phyloP scores from a whole-genome alignment of 2,888 invertebrate genomes.

The Cenopis cana region DNA sequence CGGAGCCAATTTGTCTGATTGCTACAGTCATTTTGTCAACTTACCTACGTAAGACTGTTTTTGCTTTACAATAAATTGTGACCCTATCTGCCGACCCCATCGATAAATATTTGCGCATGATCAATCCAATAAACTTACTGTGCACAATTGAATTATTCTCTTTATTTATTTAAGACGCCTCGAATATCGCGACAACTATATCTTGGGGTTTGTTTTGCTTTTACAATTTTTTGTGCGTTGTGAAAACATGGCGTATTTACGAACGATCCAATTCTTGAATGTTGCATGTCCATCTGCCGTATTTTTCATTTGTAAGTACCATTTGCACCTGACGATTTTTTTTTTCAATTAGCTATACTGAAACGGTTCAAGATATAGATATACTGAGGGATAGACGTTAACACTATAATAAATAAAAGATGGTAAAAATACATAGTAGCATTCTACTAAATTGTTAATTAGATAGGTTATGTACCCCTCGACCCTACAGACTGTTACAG shows the following conservation, averaged over 20 bases:
- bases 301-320: neutral
- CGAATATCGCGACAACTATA: constrained; percentile 41
- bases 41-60: constrained; percentile 73
- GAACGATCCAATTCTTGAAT: constrained; percentile 5
- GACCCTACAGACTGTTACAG: constrained; percentile 73
- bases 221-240: constrained; percentile 4
- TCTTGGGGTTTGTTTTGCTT: constrained; percentile 31
- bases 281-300: neutral
- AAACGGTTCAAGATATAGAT: neutral
- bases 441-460: constrained; percentile 68
- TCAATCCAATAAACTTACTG: constrained; percentile 78
- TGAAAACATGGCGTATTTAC: neutral
- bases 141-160: constrained; percentile 65
- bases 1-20: constrained; percentile 86
- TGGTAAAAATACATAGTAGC: neutral
- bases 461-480: constrained; percentile 73
- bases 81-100: constrained; percentile 81
- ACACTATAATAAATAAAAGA: neutral
- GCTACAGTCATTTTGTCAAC: constrained; percentile 80
- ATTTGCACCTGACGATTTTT: neutral
- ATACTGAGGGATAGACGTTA: neutral
- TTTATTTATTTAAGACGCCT: constrained; percentile 58
- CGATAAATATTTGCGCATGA: constrained; percentile 85
- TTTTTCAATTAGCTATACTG: neutral
- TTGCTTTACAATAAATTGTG: constrained; percentile 82